A percentile compares a stretch with the other conserved stretches of the same genome.
These are phyloP conservation scores for Corapipo altera DNA, from an alignment of 2,113 vertebrate species.

Conservation along the genomic window DNA sequence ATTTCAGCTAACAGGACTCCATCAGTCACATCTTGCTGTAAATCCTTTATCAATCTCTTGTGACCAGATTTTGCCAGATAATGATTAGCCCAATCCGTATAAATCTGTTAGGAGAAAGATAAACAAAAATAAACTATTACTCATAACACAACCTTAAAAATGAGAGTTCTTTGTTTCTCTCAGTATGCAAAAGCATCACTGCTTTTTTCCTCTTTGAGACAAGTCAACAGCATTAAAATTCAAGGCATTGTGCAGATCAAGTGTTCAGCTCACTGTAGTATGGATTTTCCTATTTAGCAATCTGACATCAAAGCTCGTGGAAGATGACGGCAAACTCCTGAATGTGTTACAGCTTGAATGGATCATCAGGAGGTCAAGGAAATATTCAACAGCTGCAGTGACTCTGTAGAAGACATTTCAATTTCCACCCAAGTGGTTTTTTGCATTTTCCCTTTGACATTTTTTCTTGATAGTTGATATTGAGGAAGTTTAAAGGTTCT, in stretches of 20 bases:
- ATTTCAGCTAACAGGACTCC: slow-evolving; percentile 96
- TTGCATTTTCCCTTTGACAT: not conserved
- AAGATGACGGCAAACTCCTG: slow-evolving; percentile 75
- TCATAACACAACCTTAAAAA: not conserved
- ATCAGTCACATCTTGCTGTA: slow-evolving; percentile 95
- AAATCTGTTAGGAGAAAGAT: slow-evolving; percentile 84
- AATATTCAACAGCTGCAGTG: slow-evolving; percentile 73
- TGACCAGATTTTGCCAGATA: slow-evolving; percentile 96
- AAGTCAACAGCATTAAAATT: slow-evolving; percentile 81
- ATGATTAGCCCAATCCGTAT: slow-evolving; percentile 99
- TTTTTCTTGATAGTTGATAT: not conserved
- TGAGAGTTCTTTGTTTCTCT: not conserved
- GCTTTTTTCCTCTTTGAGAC: slow-evolving; percentile 38
- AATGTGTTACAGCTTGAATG: slow-evolving; percentile 65
- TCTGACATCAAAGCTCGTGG: slow-evolving; percentile 75
- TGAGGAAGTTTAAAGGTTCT: not conserved
- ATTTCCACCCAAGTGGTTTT: not conserved
- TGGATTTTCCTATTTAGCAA: slow-evolving; percentile 75
- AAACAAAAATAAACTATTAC: slow-evolving; percentile 11
- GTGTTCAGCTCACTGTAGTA: slow-evolving; percentile 73
- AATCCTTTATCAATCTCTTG: slow-evolving; percentile 95
- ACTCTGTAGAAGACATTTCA: slow-evolving; percentile 65
- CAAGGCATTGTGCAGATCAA: slow-evolving; percentile 75
- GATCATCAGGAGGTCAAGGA: slow-evolving; percentile 62
- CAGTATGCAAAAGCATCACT: not conserved